phyloP scores from a whole-genome alignment of 2,113 vertebrate species.

The Girardinichthys multiradiatus region DNA sequence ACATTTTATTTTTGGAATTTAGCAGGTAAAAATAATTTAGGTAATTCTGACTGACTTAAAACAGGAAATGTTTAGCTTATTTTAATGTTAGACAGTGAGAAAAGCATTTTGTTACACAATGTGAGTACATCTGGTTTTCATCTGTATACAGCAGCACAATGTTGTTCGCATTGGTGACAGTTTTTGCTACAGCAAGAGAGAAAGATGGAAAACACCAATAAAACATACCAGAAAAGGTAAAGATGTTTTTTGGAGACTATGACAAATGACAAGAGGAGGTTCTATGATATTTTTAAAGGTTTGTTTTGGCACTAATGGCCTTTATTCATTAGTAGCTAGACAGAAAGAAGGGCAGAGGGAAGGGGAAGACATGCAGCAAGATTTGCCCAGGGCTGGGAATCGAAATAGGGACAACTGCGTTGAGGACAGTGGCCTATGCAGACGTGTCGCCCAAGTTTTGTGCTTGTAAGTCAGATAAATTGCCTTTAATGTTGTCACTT shows the following conservation, averaged over 20 bases:
- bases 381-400: no score
- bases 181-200: constrained; percentile 24
- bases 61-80: not conserved
- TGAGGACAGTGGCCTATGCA: no score
- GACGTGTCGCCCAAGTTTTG: no score
- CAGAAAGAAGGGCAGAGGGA: no score
- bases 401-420: no score
- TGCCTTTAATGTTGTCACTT: constrained; percentile 40
- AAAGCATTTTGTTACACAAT: not conserved
- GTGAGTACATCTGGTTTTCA: not conserved
- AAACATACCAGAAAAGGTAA: constrained; percentile 14
- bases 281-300: no score
- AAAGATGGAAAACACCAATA: constrained; percentile 25
- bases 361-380: no score
- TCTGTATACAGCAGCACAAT: constrained; percentile 1
- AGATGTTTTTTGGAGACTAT: constrained; percentile 30
- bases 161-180: constrained; percentile 8
- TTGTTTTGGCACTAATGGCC: no score
- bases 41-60: not conserved
- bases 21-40: not conserved
- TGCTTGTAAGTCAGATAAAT: constrained; percentile 42
- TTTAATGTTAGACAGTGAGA: not conserved
- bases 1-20: not conserved
- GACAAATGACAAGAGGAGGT: constrained; percentile 36
- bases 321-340: no score